Evolutionary conservation across 2,113 vertebrate species (phyloP).

Genomic region (Elephantulus edwardii): DNA sequence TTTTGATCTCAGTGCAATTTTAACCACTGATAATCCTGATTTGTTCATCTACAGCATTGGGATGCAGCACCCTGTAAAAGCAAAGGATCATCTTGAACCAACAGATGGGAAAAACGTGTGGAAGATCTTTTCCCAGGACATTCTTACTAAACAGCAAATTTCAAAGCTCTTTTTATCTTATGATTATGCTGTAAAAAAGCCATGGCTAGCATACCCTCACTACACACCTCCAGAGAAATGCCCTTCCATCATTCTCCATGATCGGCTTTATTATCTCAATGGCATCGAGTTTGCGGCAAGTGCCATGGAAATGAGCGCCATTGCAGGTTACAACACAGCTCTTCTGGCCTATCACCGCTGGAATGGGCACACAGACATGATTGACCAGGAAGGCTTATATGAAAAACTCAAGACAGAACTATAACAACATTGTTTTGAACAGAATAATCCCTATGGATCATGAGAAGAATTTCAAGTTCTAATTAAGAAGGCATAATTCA

Average conservation of each 20-base stretch:
- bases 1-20: slow-evolving; percentile 82
- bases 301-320: slow-evolving; percentile 94
- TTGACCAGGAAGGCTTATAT: slow-evolving; percentile 92
- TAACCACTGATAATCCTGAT: slow-evolving; percentile 87
- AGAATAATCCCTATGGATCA: slow-evolving; percentile 7
- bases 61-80: slow-evolving; percentile 80
- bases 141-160: slow-evolving; percentile 87
- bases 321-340: slow-evolving; percentile 90
- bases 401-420: slow-evolving; percentile 92
- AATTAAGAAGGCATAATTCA: background rate
- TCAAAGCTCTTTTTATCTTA: slow-evolving; percentile 88
- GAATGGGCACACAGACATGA: slow-evolving; percentile 81
- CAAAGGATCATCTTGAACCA: slow-evolving; percentile 54
- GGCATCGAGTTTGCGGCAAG: slow-evolving; percentile 92
- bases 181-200: slow-evolving; percentile 83
- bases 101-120: slow-evolving; percentile 81
- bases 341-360: slow-evolving; percentile 93
- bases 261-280: slow-evolving; percentile 92
- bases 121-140: slow-evolving; percentile 90
- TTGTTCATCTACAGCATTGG: slow-evolving; percentile 86
- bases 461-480: slow-evolving; percentile 30
- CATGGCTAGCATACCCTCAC: slow-evolving; percentile 91
- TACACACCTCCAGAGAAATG: slow-evolving; percentile 86
- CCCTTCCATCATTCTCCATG: slow-evolving; percentile 90
- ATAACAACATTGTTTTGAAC: slow-evolving; percentile 77